Evolutionary conservation across 2,113 vertebrate genomes (phyloP).

Genomic region (Melanocharis versteri): DNA sequence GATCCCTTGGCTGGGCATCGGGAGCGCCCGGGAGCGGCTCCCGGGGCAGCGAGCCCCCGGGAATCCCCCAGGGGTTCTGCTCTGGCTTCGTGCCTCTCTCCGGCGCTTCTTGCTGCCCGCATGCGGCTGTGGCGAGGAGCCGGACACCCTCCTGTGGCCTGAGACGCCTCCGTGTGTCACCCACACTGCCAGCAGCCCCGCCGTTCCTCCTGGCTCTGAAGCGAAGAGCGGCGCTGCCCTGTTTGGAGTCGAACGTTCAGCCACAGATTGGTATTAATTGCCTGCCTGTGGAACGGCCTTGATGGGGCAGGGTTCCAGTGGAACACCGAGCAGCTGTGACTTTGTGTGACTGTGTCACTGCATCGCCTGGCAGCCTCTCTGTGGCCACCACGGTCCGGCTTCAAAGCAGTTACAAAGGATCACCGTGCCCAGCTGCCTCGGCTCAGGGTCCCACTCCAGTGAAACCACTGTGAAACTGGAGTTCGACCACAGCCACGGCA

Average conservation of each 20-base stretch:
- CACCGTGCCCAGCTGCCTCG: neutral
- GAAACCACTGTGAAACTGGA: neutral
- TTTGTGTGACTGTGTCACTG: neutral
- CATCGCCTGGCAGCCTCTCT: accelerated
- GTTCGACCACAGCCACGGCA: accelerated
- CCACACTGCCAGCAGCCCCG: accelerated
- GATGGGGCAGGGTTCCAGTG: accelerated
- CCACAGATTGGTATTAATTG: neutral
- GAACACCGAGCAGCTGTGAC: neutral
- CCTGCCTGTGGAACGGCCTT: neutral
- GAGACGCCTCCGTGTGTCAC: accelerated
- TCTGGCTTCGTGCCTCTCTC: accelerated
- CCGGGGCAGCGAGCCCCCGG: accelerated
- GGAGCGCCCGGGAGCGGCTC: too few relatives aligned
- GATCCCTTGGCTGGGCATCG: too few relatives aligned
- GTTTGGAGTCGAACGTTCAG: neutral
- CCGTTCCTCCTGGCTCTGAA: neutral
- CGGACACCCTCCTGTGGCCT: accelerated
- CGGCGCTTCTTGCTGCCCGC: neutral
- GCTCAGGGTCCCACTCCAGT: neutral
- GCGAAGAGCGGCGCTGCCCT: neutral
- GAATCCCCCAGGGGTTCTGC: neutral
- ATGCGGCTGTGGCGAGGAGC: accelerated
- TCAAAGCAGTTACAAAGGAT: neutral
- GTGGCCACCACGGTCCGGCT: accelerated